Base-by-base conservation (phyloP, 2,888 invertebrate species). In the Amiota mariae region DNA sequence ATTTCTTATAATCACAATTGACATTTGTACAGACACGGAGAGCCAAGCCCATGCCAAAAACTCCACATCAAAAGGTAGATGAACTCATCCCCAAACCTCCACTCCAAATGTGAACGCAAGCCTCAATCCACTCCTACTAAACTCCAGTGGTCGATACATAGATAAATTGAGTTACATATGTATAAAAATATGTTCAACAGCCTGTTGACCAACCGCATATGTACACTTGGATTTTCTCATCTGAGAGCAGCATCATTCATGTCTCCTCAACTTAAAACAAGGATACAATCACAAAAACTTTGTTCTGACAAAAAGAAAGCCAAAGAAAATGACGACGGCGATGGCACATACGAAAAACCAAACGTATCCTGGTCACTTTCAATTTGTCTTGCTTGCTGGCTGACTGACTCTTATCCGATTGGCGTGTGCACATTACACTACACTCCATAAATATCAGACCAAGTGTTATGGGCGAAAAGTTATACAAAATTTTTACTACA, bases 191-290 rank as follows among this genome's bases (percentile, higher is more conserved):
- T 83, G 84, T 82, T 13, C 51, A 68, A 68, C 67, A 68, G 18
- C 82, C 82, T 85, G 80, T 84, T 85, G 84, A 85, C 85, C 84
- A 84, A 84, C 85, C 84, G 79, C 84, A 84, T 68, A 73, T 73
- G 85, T 85, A 82, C 83, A 82, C 79, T 84, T 84, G 81, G 78
- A 84, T 82, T 82, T 85, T 85, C 81, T 54, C 63, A 24, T 63
- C 36, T 63, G 63, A 24, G n/a, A 2, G 46, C 54, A 54, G 36
- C 54, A n/a, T 63, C 63, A 63, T 13, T 36, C 63, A 63, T 63
- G 63, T 63, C 63, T 36, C 8, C 20, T 59, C 18, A 59, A 20
- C 59, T 59, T 12, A 51, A n/a, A 51, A n/a, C 54, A n/a, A 12
- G n/a, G 54, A n/a, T 51, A 51, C 59, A 59, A 20, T 59, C 59